Percentiles rank a stretch among this genome's conserved stretches.
phyloP scores from a whole-genome alignment of 2,113 vertebrate genomes.

The Pluvialis apricaria region DNA sequence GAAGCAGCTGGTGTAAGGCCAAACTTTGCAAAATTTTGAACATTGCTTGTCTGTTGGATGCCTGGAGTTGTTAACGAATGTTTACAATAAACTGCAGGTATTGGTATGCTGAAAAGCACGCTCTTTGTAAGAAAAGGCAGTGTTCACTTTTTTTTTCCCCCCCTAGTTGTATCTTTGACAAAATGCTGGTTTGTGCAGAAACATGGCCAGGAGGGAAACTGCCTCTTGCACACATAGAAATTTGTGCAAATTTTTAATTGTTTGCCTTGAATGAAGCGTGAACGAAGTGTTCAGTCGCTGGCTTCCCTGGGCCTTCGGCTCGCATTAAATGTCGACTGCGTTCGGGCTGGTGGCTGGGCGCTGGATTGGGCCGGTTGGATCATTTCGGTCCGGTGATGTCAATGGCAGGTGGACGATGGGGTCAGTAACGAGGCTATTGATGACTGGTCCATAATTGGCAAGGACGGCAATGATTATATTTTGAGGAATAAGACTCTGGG shows the following conservation, averaged over 20 bases:
- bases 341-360: neutral
- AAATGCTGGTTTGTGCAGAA: neutral
- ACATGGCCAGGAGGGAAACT: neutral
- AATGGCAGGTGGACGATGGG: neutral
- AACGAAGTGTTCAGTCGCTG: neutral
- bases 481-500: neutral
- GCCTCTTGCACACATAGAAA: neutral
- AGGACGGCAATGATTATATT: accelerated
- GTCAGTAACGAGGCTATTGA: accelerated
- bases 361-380: accelerated
- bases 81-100: neutral
- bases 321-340: accelerated
- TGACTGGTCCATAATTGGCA: too few species aligned
- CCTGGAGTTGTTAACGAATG: neutral
- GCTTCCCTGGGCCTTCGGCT: neutral
- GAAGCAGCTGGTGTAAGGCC: neutral
- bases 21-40: neutral
- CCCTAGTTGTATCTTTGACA: neutral
- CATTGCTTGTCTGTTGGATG: neutral
- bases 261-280: neutral
- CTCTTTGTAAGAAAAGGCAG: neutral
- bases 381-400: accelerated
- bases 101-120: accelerated
- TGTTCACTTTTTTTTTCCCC: accelerated
- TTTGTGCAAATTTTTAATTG: accelerated